Conservation (phyloP, 1,140 invertebrate species). For the Lordiphosa clarofinis region DNA sequence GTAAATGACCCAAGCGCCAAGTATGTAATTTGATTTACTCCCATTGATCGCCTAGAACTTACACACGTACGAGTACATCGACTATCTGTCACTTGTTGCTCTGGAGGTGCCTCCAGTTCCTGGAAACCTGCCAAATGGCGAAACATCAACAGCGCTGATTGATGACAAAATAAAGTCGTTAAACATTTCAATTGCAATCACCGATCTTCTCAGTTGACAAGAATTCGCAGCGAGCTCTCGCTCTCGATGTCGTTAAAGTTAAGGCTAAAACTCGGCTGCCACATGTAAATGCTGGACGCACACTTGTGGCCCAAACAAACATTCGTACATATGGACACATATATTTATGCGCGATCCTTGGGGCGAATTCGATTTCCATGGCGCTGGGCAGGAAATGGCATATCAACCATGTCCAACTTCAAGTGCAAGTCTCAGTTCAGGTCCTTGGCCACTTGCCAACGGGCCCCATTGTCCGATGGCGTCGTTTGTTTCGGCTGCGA, state of each 20-base stretch:
- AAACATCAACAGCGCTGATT: slow-evolving; percentile 11
- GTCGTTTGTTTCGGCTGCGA: slow-evolving; percentile 13
- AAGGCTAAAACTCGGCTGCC: slow-evolving; percentile 1
- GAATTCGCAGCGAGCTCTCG: slow-evolving; percentile 10
- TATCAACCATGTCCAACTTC: slow-evolving; percentile 2
- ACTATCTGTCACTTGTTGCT: slow-evolving; percentile 15
- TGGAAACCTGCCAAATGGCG: slow-evolving; percentile 12
- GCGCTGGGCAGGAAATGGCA: slow-evolving; percentile 10
- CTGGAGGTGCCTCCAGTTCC: slow-evolving; percentile 9
- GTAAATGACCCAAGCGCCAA: slow-evolving; percentile 7
- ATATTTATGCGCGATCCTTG: slow-evolving; percentile 5
- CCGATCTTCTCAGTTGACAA: slow-evolving; percentile 18
- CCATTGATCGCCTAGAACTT: slow-evolving; percentile 2
- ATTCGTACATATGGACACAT: background rate
- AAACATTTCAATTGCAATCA: slow-evolving; percentile 20
- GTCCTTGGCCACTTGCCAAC: no score
- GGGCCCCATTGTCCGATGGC: slow-evolving; percentile 8
- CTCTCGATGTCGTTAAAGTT: slow-evolving; percentile 12
- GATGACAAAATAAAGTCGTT: slow-evolving; percentile 22
- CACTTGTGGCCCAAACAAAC: slow-evolving; percentile 1
- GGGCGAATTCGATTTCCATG: slow-evolving; percentile 9
- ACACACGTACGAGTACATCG: slow-evolving; percentile 3
- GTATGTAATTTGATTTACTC: slow-evolving; percentile 13
- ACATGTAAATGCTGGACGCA: slow-evolving; percentile 4
- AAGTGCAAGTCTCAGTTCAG: slow-evolving; percentile 1